These are phyloP conservation scores for Meloe dianella DNA, from an alignment of 2,888 invertebrate genomes.

Conservation along the genomic window DNA sequence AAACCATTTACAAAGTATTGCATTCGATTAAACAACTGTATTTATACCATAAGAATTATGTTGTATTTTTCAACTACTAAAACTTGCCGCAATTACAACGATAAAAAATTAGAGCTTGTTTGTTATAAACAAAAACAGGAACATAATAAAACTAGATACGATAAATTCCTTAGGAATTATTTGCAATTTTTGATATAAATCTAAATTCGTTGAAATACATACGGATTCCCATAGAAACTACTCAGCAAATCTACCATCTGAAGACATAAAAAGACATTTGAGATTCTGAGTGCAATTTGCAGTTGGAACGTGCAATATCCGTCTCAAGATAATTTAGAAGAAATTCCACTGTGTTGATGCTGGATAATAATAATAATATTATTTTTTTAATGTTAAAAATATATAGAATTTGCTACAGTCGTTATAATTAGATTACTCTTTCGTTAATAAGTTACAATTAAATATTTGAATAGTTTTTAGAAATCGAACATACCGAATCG, in stretches of 20 bases:
- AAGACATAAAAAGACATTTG: background rate
- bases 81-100: background rate
- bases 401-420: background rate
- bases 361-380: background rate
- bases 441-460: no score
- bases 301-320: conserved; percentile 4
- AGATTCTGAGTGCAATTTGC: background rate
- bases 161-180: background rate
- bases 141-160: background rate
- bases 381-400: no score
- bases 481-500: background rate
- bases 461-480: no score
- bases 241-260: conserved; percentile 4
- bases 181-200: background rate
- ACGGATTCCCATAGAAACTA: background rate
- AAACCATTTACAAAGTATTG: background rate
- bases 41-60: conserved; percentile 1
- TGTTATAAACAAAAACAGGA: background rate
- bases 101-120: background rate
- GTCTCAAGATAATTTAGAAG: conserved; percentile 3
- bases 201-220: background rate
- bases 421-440: background rate
- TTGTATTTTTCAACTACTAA: background rate
- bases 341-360: background rate
- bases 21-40: background rate